These are phyloP conservation scores for Fundulus diaphanus DNA, from an alignment of 2,797 vertebrate genomes.

Conservation along the genomic window DNA sequence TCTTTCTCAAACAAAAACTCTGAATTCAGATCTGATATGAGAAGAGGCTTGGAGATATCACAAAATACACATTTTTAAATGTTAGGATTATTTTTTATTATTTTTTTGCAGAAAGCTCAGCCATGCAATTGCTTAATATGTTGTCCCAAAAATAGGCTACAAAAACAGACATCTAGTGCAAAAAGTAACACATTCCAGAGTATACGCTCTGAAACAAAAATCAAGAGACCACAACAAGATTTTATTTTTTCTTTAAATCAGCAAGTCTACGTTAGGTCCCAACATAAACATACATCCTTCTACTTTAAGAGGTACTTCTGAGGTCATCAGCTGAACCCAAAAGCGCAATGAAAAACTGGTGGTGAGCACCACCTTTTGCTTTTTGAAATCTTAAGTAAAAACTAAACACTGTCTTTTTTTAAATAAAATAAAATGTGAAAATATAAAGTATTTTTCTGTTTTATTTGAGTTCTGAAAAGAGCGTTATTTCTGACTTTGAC, in stretches of 20 bases:
- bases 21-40: constrained; percentile 20
- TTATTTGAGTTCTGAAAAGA: neutral
- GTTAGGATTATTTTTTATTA: no score
- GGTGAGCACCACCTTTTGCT: neutral
- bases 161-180: neutral
- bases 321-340: neutral
- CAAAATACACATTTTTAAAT: constrained; percentile 11
- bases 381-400: neutral
- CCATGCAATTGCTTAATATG: constrained; percentile 17
- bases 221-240: neutral
- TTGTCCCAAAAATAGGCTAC: neutral
- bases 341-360: neutral
- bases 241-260: neutral
- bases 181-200: neutral
- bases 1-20: constrained; percentile 29
- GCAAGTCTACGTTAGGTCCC: neutral
- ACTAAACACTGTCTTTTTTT: neutral
- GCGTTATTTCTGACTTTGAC: neutral
- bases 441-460: no score
- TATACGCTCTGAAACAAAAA: neutral
- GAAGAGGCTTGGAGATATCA: constrained; percentile 23
- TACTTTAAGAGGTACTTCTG: no score
- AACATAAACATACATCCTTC: no score
- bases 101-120: constrained; percentile 29
- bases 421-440: no score